phyloP scores from a whole-genome alignment of 2,888 invertebrate species.

The Onchidella celtica region DNA sequence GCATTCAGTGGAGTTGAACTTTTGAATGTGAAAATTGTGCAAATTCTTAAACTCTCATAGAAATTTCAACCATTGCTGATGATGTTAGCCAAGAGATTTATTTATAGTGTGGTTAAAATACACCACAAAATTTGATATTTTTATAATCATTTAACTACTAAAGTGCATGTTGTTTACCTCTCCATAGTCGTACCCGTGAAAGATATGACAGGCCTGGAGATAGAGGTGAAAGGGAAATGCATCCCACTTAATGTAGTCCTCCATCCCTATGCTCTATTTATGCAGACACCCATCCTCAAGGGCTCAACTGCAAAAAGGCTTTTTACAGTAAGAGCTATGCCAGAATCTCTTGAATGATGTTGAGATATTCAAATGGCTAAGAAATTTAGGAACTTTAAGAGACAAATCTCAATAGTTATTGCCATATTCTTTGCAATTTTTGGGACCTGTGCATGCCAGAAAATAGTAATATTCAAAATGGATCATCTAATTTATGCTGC shows the following conservation, averaged over 20 bases:
- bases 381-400: too few species aligned
- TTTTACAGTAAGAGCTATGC: conserved; percentile 70
- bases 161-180: too few species aligned
- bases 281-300: conserved; percentile 73
- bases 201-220: conserved; percentile 75
- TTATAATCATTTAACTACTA: too few species aligned
- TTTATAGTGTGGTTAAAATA: too few species aligned
- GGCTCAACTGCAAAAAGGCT: conserved; percentile 75
- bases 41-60: too few species aligned
- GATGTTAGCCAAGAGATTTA: too few species aligned
- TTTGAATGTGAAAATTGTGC: too few species aligned
- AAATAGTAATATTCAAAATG: background rate
- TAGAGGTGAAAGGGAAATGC: conserved; percentile 78
- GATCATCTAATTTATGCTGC: background rate
- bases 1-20: too few species aligned
- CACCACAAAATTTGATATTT: too few species aligned
- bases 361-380: too few species aligned
- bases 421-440: background rate
- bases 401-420: background rate
- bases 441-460: background rate
- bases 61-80: too few species aligned
- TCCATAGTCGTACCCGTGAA: conserved; percentile 61
- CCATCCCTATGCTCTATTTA: conserved; percentile 77
- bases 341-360: too few species aligned
- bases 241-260: conserved; percentile 76